Percentiles rank a stretch among this genome's conserved stretches.
These are phyloP conservation scores for Cenopis cana DNA, from an alignment of 2,888 invertebrate genomes.

Conservation along the genomic window DNA sequence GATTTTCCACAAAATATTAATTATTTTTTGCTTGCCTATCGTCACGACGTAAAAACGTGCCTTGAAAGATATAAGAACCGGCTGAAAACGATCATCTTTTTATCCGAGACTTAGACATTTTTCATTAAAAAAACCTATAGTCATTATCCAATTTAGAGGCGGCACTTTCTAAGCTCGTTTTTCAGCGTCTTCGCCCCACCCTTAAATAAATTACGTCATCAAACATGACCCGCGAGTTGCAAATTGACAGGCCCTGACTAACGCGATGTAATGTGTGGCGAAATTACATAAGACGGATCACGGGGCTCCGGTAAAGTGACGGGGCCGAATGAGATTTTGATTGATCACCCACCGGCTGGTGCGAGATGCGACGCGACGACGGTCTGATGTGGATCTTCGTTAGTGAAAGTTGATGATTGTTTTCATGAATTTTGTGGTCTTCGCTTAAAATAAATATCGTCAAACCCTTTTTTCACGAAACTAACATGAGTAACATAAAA, in stretches of 20 bases:
- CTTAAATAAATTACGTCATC: constrained; percentile 38
- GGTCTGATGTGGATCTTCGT: constrained; percentile 33
- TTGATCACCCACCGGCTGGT: constrained; percentile 61
- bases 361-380: constrained; percentile 30
- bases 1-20: too few relatives aligned
- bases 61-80: too few relatives aligned
- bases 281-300: constrained; percentile 72
- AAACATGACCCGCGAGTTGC: constrained; percentile 41
- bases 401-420: constrained; percentile 36
- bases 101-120: too few relatives aligned
- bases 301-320: constrained; percentile 64
- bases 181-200: neutral
- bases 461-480: neutral
- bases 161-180: constrained; percentile 7
- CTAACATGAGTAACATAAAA: too few relatives aligned
- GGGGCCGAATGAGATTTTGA: constrained; percentile 74
- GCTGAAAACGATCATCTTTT: too few relatives aligned
- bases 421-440: constrained; percentile 18
- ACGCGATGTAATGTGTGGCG: constrained; percentile 56
- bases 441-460: neutral
- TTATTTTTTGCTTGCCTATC: too few relatives aligned
- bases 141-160: constrained; percentile 8
- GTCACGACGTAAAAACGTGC: too few relatives aligned
- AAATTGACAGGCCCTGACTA: constrained; percentile 48
- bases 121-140: neutral